phyloP scores from a whole-genome alignment of 2,797 vertebrate species.

The Delichon dasypus region DNA sequence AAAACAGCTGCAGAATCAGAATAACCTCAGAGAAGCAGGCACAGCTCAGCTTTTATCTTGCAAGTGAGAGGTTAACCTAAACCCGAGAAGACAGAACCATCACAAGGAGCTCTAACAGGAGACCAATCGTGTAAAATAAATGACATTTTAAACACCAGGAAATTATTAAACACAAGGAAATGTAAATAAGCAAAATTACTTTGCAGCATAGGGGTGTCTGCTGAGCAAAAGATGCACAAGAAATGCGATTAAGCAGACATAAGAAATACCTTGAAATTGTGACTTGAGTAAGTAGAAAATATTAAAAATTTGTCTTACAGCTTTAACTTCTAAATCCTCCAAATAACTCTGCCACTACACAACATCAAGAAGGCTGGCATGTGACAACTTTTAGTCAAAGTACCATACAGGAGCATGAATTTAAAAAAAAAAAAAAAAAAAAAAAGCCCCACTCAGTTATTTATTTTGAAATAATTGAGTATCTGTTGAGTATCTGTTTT shows the following conservation, averaged over 20 bases:
- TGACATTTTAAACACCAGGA: neutral
- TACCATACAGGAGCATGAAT: neutral
- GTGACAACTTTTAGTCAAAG: neutral
- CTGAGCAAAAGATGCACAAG: neutral
- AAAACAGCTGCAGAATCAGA: neutral
- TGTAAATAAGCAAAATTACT: accelerated
- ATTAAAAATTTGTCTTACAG: neutral
- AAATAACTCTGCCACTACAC: neutral
- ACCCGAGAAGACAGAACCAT: neutral
- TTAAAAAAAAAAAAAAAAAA: neutral
- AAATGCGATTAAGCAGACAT: neutral
- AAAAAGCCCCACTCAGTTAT: neutral
- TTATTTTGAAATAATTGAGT: neutral
- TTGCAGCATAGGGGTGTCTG: neutral
- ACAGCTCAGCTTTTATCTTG: neutral
- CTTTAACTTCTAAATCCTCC: neutral
- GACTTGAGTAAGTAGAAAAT: neutral
- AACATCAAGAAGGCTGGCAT: neutral
- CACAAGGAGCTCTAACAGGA: neutral
- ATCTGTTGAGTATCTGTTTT: neutral
- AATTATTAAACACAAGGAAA: too few relatives aligned
- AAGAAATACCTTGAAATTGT: neutral
- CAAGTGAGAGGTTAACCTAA: neutral
- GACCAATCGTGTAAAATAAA: neutral
- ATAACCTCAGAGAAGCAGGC: neutral